phyloP scores from a whole-genome alignment of 1,140 invertebrate species.

The Vanessa tameamea region DNA sequence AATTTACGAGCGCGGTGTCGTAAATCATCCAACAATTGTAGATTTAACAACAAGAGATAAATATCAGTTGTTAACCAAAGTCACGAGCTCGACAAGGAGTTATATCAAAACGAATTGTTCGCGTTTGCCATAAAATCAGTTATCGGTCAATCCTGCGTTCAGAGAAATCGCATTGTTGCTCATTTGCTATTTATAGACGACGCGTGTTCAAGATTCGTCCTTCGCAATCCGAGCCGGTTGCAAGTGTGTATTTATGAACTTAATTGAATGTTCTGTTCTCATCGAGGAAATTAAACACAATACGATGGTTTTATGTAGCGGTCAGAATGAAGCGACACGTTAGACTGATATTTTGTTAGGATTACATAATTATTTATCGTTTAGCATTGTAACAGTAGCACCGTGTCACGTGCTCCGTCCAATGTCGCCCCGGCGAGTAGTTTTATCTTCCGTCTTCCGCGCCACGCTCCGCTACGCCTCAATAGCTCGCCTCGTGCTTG shows the following conservation, averaged over 20 bases:
- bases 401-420: not conserved
- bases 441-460: conserved; percentile 8
- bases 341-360: not conserved
- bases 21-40: conserved; percentile 5
- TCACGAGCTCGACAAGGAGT: not conserved
- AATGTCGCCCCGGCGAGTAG: not conserved
- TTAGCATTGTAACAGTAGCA: not conserved
- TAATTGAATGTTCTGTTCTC: conserved; percentile 11
- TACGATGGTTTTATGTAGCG: not conserved
- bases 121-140: not conserved
- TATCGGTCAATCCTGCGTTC: not conserved
- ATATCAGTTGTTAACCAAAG: conserved; percentile 3
- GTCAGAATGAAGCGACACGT: no score
- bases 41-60: conserved; percentile 5
- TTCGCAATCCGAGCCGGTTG: conserved; percentile 1
- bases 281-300: not conserved
- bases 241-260: not conserved
- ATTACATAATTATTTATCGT: not conserved
- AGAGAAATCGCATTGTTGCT: not conserved
- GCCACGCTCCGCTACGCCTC: conserved; percentile 6
- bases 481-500: not conserved
- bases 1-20: not conserved
- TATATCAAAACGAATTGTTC: not conserved
- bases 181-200: conserved; percentile 4
- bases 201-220: conserved; percentile 4